Evolutionary conservation across 2,888 invertebrate genomes (phyloP), one percentile per base, ranked within the genome.

Genomic region (Seira musarum): DNA sequence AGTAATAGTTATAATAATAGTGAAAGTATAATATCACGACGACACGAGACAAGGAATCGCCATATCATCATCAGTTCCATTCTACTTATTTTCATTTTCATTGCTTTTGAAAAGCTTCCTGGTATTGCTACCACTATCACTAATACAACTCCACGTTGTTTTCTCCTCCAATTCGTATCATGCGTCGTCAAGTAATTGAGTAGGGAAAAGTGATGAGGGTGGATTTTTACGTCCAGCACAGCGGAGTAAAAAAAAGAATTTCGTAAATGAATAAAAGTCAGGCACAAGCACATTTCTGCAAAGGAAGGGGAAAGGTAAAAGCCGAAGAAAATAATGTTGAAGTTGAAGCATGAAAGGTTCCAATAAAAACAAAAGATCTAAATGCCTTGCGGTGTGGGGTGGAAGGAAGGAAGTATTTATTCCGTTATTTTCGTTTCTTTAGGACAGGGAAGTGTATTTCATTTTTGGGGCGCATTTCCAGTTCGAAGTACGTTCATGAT

Each of bases 341-440:
- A n/a, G n/a, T n/a, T n/a, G n/a, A n/a, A n/a, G 30, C 30, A 30
- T 30, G 8, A 30, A 2, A 19, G 8, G 21, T 61, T 17, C 21
- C 17, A 5, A 21, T 60, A 57, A 40, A 64, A 72, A 49, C 17
- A 72, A 46, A 22, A 64, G 21, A 40, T 1, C n/a, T 15, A 15
- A 10, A 40, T 40, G n/a, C 10, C 46, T 40, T 40, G 30, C 30
- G 30, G 30, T 30, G 30, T n/a, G n/a, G 30, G 30, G 63, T 35
- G 19, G 40, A 30, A 70, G 82, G 82, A 82, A 82, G 82, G 82
- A 82, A 82, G 75, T 82, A 82, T 74, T 82, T 61, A 72, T 67
- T 60, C 21, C 49, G 35, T 19, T 24, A 35, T 61, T 35, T 30
- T 30, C 30, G 8, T 30, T 30, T 2, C 17, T 17, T 57, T n/a